Conservation (phyloP, 1,140 invertebrate genomes). For the Aradophagus sp. region DNA sequence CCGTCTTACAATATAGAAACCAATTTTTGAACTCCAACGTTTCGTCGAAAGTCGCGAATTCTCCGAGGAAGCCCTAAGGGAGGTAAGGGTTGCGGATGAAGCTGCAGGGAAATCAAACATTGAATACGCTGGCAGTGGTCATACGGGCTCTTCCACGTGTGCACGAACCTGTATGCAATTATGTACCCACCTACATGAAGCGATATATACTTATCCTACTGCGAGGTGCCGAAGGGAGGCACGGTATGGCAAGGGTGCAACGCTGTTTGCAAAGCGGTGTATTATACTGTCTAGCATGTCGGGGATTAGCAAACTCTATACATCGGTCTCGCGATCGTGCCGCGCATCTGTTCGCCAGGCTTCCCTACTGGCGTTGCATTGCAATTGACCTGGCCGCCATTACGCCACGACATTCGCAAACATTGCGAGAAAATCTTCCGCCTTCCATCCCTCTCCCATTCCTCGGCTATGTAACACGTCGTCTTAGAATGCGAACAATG, state of each 20-base stretch:
- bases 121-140: constrained; percentile 26
- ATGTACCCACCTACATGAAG: constrained; percentile 50
- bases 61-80: constrained; percentile 5
- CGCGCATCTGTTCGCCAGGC: constrained; percentile 70
- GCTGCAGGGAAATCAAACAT: constrained; percentile 53
- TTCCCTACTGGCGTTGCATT: constrained; percentile 67
- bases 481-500: constrained; percentile 52
- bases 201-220: constrained; percentile 47
- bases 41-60: constrained; percentile 4
- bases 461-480: constrained; percentile 47
- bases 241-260: constrained; percentile 58
- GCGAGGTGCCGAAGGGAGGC: constrained; percentile 56
- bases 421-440: constrained; percentile 63
- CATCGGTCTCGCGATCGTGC: constrained; percentile 71
- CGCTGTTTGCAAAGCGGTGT: constrained; percentile 73
- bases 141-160: constrained; percentile 50
- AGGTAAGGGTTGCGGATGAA: constrained; percentile 18
- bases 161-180: constrained; percentile 53
- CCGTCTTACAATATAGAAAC: too few relatives aligned
- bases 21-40: not conserved
- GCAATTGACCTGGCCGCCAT: constrained; percentile 66
- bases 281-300: constrained; percentile 73
- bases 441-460: too few relatives aligned
- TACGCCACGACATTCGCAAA: constrained; percentile 66
- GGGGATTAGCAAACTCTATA: constrained; percentile 74